Percentiles rank a stretch among this genome's conserved stretches.
phyloP scores from a whole-genome alignment of 2,113 vertebrate species.

The Caracal caracal region DNA sequence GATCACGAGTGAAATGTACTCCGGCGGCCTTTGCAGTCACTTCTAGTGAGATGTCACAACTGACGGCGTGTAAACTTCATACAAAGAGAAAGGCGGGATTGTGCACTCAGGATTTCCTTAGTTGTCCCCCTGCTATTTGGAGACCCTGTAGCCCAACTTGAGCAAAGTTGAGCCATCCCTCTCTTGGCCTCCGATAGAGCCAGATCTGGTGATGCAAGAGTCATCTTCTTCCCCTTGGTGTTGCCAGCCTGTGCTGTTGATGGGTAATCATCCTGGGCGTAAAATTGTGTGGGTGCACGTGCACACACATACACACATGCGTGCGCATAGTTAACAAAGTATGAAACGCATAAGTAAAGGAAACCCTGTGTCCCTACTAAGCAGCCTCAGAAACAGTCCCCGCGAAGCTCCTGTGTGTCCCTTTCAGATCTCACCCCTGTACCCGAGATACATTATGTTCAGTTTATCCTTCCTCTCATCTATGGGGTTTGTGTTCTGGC shows the following conservation, averaged over 20 bases:
- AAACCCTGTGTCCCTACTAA: not conserved
- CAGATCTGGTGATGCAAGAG: not conserved
- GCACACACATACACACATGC: rapidly evolving
- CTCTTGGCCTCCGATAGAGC: not conserved
- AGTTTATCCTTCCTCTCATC: not conserved
- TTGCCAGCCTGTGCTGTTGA: not conserved
- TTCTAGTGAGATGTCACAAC: not conserved
- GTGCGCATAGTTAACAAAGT: not conserved
- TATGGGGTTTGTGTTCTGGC: not conserved
- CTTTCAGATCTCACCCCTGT: not conserved
- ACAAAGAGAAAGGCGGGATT: too few relatives aligned
- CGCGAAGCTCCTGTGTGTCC: not conserved
- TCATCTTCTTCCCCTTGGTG: too few relatives aligned
- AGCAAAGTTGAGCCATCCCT: not conserved
- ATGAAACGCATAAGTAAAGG: not conserved
- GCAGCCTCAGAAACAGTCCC: not conserved
- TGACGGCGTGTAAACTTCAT: too few relatives aligned
- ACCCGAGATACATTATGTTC: not conserved
- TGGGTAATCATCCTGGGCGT: not conserved
- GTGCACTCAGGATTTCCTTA: not conserved
- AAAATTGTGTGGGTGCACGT: rapidly evolving
- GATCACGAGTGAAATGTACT: too few relatives aligned
- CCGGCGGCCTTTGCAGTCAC: not conserved
- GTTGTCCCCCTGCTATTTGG: not conserved
- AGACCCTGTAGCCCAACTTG: not conserved